Evolutionary conservation across 2,797 vertebrate genomes (phyloP), one percentile per base, ranked within the genome.

Genomic region (Falco berigora): DNA sequence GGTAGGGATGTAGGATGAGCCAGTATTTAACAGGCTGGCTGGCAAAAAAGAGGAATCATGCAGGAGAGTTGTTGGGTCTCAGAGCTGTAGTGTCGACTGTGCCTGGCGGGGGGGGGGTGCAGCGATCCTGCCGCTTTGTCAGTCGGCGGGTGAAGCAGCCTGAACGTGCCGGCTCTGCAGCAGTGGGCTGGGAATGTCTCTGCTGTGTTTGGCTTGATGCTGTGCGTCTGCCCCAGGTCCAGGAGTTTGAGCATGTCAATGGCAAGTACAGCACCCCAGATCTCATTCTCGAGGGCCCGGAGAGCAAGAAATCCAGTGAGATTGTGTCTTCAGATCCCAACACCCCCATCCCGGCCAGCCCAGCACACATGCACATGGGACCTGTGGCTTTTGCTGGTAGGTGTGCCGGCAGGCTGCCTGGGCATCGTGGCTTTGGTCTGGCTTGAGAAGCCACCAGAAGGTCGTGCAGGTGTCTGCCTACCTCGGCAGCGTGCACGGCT

Each of bases 211-310:
- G 63, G 75, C 49, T 30, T 11, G 6, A 8, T n/a, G 27, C 2
- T 11, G 8, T 42, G 21, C 8, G 0, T 67, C 21, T 13, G 15
- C 49, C 58, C 23, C 85, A 99, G 99, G 99, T 99, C 30, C 99
- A 99, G 96, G 99, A 99, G 96, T 99, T 99, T 15, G 99, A 99
- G 93, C 99, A 99, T 1, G 98, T 99, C 40, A 99, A 99, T 0
- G 99, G 99, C 30, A 99, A 99, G 96, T 98, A 99, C 97, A 99
- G 99, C 94, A 99, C 99, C 58, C 99, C 99, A 1, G 99, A 99
- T 89, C 89, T 99, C 95, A 98, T 99, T 87, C 98, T 99, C 0
- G 98, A 99, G 40, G 98, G 98, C 4, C 96, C 98, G 2, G 99
- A 99, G 93, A 96, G 98, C 96, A 99, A 98, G 98, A 99, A 99